A percentile compares a stretch with the other conserved stretches of the same genome.
These are phyloP conservation scores for Cyprinodon variegatus DNA, from an alignment of 2,113 vertebrate species.

Conservation along the genomic window DNA sequence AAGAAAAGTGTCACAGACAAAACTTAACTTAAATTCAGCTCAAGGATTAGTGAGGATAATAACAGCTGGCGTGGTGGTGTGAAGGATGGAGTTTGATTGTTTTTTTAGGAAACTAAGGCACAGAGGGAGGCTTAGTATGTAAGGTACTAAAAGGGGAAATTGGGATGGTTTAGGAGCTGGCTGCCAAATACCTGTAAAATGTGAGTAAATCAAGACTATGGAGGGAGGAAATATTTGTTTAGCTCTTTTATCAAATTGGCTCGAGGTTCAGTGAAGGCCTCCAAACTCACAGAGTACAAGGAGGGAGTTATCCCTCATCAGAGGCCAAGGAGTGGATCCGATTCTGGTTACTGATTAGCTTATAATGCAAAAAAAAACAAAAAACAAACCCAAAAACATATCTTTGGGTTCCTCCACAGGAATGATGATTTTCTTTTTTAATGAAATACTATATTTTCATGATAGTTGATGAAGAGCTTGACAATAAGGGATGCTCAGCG, in stretches of 20 bases:
- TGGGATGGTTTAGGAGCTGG: neutral
- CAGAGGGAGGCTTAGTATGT: neutral
- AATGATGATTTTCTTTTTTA: neutral
- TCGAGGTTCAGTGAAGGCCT: neutral
- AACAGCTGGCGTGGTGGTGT: neutral
- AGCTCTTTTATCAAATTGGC: conserved; percentile 1
- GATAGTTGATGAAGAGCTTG: neutral
- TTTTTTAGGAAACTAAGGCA: neutral
- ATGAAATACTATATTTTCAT: conserved; percentile 7
- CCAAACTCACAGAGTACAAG: neutral
- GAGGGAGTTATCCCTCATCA: conserved; percentile 1
- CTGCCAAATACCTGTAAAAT: conserved; percentile 4
- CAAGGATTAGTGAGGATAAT: neutral
- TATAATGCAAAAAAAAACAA: no score
- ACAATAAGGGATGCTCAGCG: neutral
- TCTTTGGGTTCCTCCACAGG: neutral
- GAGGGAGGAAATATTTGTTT: conserved; percentile 6
- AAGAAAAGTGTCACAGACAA: neutral
- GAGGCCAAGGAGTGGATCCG: neutral
- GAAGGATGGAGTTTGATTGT: neutral
- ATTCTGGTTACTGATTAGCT: conserved; percentile 1
- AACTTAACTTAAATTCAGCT: neutral
- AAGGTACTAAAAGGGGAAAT: neutral
- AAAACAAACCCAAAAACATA: no score
- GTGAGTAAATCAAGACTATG: neutral